phyloP scores from a whole-genome alignment of 2,797 vertebrate genomes.

The Threskiornis aethiopicus region DNA sequence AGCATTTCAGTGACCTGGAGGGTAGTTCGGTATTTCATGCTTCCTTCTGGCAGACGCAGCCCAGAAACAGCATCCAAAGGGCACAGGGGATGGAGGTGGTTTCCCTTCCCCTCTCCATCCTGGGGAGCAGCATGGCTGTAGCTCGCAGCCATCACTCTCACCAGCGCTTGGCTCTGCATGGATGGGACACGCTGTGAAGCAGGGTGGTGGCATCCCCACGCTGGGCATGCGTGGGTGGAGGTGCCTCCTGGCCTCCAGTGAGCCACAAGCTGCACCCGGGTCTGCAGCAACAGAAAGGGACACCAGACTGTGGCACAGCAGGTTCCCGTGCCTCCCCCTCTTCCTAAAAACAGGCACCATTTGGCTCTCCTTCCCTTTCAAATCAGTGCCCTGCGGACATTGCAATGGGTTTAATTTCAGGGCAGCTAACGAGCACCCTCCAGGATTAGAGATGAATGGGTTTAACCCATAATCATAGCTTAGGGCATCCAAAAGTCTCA shows the following conservation, averaged over 20 bases:
- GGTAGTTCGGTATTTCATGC: conserved; percentile 47
- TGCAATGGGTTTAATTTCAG: conserved; percentile 1
- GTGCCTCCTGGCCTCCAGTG: neutral
- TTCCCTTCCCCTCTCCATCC: neutral
- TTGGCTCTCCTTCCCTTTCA: neutral
- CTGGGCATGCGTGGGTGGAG: neutral
- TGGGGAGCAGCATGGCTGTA: neutral
- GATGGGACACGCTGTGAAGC: neutral
- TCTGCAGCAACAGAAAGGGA: neutral
- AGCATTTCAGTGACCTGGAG: conserved; percentile 5
- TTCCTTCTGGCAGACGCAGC: neutral
- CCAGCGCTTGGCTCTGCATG: neutral
- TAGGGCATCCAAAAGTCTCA: neutral
- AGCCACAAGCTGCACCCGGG: neutral
- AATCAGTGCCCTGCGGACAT: neutral
- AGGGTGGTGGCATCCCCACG: neutral
- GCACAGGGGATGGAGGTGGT: neutral
- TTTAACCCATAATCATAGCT: conserved; percentile 6
- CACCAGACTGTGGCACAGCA: neutral
- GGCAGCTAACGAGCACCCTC: neutral
- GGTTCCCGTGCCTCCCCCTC: neutral
- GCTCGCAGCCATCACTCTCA: neutral
- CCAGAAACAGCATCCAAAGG: neutral
- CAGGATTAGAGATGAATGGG: neutral
- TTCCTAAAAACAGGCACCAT: neutral